A percentile compares a stretch with the other conserved stretches of the same genome.
Evolutionary conservation across 1,140 invertebrate species (phyloP).

Genomic region (Triops longicaudatus): DNA sequence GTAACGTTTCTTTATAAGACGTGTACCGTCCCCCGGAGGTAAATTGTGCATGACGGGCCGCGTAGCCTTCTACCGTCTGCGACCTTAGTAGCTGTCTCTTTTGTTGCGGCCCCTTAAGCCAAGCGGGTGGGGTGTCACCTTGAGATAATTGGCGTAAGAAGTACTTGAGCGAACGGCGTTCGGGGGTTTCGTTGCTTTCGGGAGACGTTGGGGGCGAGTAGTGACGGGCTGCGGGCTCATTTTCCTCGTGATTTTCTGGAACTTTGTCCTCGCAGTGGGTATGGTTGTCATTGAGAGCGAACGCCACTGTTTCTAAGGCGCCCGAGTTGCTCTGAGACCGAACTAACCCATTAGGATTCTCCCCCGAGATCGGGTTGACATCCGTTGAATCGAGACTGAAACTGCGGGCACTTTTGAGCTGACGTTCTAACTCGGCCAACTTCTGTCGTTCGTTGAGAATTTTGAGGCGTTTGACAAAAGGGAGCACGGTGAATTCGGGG

Average conservation of each 20-base stretch:
- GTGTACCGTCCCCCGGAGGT: constrained; percentile 42
- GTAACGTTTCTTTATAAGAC: constrained; percentile 29
- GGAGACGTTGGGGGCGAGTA: constrained; percentile 43
- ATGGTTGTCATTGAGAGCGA: background rate
- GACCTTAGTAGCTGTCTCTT: constrained; percentile 52
- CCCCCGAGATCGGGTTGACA: background rate
- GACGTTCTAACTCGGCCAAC: constrained; percentile 65
- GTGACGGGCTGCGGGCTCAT: background rate
- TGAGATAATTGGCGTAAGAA: constrained; percentile 69
- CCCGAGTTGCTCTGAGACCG: background rate
- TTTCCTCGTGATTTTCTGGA: background rate
- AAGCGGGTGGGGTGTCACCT: constrained; percentile 29
- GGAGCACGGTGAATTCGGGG: constrained; percentile 75
- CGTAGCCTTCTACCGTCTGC: constrained; percentile 69
- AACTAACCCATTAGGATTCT: background rate
- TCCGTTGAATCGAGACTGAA: constrained; percentile 62
- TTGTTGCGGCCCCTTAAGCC: constrained; percentile 33
- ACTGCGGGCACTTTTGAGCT: constrained; percentile 52
- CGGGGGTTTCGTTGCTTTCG: constrained; percentile 71
- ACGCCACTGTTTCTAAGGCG: background rate
- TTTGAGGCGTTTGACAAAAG: constrained; percentile 78
- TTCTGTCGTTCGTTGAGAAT: constrained; percentile 80
- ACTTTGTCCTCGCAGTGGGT: background rate
- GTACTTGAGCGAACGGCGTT: constrained; percentile 69
- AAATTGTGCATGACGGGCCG: constrained; percentile 73